Evolutionary conservation across 2,888 invertebrate genomes (phyloP).

Genomic region (Drosophila bunnanda): DNA sequence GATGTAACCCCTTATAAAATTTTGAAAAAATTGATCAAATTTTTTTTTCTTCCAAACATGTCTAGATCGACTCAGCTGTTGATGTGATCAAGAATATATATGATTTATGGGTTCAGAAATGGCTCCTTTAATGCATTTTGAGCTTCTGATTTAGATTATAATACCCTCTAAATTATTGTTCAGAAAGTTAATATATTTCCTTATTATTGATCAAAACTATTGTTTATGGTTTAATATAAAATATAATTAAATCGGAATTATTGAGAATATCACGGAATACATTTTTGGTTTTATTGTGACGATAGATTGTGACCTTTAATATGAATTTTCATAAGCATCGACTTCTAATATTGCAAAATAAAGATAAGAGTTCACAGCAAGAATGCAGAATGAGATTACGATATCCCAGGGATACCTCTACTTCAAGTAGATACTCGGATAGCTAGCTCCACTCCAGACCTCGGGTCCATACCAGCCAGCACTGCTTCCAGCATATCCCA

Average conservation of each 20-base stretch:
- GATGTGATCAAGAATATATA: no score
- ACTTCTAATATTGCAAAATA: background rate
- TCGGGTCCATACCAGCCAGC: constrained; percentile 58
- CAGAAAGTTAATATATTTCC: background rate
- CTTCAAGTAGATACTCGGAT: constrained; percentile 67
- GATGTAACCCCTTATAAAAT: no score
- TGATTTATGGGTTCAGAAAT: background rate
- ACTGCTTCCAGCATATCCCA: constrained; percentile 51
- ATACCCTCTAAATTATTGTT: background rate
- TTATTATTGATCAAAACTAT: no score
- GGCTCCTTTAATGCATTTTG: background rate
- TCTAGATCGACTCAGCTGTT: no score
- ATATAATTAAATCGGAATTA: background rate
- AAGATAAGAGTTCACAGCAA: background rate
- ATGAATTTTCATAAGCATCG: background rate
- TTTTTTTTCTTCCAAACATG: no score
- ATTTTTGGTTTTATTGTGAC: constrained; percentile 2
- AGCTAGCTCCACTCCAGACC: constrained; percentile 51
- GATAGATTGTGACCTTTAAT: background rate
- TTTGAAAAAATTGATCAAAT: no score
- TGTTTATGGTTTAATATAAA: no score
- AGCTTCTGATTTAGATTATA: background rate
- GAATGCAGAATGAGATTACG: background rate
- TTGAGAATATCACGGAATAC: constrained; percentile 4
- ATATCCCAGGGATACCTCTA: constrained; percentile 3